Percentiles rank a stretch among this genome's conserved stretches.
phyloP scores from a whole-genome alignment of 2,113 vertebrate genomes.

The Etia nguti region DNA sequence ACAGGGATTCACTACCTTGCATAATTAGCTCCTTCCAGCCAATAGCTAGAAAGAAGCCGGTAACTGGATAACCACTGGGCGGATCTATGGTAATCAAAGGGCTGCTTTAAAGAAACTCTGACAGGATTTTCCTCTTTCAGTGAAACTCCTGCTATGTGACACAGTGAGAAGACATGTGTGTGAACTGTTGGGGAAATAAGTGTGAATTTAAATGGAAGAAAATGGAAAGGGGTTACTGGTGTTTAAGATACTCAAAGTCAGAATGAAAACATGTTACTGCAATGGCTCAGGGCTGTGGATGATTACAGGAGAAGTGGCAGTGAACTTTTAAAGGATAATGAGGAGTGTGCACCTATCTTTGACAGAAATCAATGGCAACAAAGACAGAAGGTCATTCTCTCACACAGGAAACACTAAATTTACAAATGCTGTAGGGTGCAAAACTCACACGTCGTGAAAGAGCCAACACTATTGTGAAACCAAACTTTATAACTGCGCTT shows the following conservation, averaged over 20 bases:
- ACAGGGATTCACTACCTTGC: conserved; percentile 79
- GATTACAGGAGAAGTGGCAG: background rate
- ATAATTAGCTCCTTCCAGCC: conserved; percentile 74
- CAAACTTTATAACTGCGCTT: background rate
- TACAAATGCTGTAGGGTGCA: conserved; percentile 1
- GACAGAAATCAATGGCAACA: conserved; percentile 28
- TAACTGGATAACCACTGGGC: conserved; percentile 77
- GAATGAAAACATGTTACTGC: background rate
- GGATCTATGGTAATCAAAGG: conserved; percentile 80
- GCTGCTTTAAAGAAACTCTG: conserved; percentile 72
- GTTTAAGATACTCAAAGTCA: conserved; percentile 12
- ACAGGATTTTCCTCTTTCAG: conserved; percentile 59
- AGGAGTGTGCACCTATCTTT: background rate
- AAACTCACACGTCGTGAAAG: conserved; percentile 25
- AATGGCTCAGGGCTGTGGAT: background rate
- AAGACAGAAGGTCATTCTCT: conserved; percentile 46
- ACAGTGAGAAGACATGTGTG: conserved; percentile 17
- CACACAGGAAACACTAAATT: background rate
- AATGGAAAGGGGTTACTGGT: background rate
- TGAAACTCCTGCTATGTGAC: conserved; percentile 36
- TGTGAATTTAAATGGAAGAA: background rate
- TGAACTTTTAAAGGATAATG: conserved; percentile 5
- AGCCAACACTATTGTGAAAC: background rate
- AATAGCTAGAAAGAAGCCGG: conserved; percentile 67
- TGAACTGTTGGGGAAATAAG: background rate